phyloP scores from a whole-genome alignment of 2,888 invertebrate genomes.

The Lepidocyrtoides sp. region DNA sequence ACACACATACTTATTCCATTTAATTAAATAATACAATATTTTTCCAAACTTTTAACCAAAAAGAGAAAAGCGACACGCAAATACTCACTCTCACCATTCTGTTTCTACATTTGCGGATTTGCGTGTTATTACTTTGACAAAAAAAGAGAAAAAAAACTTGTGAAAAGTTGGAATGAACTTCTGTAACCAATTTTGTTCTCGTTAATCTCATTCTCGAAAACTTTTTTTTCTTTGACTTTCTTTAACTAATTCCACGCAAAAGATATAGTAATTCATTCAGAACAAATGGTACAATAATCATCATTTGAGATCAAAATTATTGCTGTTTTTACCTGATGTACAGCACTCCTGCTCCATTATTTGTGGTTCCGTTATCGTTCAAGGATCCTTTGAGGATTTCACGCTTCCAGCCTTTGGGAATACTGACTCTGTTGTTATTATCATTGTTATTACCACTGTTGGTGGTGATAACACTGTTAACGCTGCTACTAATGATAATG shows the following conservation, averaged over 20 bases:
- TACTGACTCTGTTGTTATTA: slow-evolving; percentile 63
- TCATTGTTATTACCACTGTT: slow-evolving; percentile 14
- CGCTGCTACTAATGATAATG: slow-evolving; percentile 67
- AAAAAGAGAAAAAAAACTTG: background rate
- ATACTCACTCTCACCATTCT: slow-evolving; percentile 45
- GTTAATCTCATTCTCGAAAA: background rate
- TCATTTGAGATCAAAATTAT: slow-evolving; percentile 9
- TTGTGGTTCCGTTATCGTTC: slow-evolving; percentile 70
- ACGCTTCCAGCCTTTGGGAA: slow-evolving; percentile 94
- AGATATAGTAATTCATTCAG: slow-evolving; percentile 24
- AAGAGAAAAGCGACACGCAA: slow-evolving; percentile 13
- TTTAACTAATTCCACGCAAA: background rate
- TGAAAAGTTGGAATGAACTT: background rate
- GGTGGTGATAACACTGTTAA: slow-evolving; percentile 18
- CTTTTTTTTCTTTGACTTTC: background rate
- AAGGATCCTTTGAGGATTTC: slow-evolving; percentile 79
- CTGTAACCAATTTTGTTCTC: background rate
- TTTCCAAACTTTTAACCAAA: background rate
- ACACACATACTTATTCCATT: background rate
- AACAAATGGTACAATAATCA: background rate
- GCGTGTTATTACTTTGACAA: slow-evolving; percentile 31
- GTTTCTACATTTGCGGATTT: background rate
- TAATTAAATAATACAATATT: slow-evolving; percentile 30
- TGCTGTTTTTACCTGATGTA: slow-evolving; percentile 81
- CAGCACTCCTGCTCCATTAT: slow-evolving; percentile 70